A percentile compares a stretch with the other conserved stretches of the same genome.
Conservation (phyloP, 2,113 vertebrate species). For the Cheirogaleus medius region DNA sequence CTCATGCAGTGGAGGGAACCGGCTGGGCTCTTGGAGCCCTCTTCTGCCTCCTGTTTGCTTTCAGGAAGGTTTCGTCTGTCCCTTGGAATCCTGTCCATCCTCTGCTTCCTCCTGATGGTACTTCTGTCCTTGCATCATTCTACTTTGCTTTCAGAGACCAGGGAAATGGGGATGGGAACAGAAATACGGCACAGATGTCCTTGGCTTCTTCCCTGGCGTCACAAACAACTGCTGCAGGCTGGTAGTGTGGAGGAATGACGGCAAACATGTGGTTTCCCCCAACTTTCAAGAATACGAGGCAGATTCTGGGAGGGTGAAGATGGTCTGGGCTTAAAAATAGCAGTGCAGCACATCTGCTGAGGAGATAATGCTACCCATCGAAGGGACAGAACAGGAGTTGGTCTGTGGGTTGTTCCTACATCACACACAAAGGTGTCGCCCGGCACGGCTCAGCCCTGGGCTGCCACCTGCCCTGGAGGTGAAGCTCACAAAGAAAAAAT, state of each 20-base stretch:
- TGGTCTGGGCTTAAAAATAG: slow-evolving; percentile 41
- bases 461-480: neutral
- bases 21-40: neutral
- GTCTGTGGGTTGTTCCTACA: neutral
- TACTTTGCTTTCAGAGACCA: neutral
- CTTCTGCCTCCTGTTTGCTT: rapidly evolving
- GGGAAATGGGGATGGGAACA: neutral
- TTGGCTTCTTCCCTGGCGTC: neutral
- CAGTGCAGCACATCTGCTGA: neutral
- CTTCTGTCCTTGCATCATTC: neutral
- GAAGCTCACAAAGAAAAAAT: neutral
- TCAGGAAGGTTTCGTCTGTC: neutral
- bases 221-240: neutral
- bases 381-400: neutral
- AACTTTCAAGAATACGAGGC: slow-evolving; percentile 53
- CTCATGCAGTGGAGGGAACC: neutral
- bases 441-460: too few species aligned
- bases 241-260: slow-evolving; percentile 35
- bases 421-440: too few species aligned
- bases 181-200: neutral
- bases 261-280: slow-evolving; percentile 57
- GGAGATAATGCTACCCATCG: neutral
- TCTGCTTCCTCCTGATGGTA: neutral
- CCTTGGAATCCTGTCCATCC: neutral
- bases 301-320: slow-evolving; percentile 18